A percentile compares a stretch with the other conserved stretches of the same genome.
These are phyloP conservation scores for Anguilla japonica DNA, from an alignment of 2,113 vertebrate genomes.

Conservation along the genomic window DNA sequence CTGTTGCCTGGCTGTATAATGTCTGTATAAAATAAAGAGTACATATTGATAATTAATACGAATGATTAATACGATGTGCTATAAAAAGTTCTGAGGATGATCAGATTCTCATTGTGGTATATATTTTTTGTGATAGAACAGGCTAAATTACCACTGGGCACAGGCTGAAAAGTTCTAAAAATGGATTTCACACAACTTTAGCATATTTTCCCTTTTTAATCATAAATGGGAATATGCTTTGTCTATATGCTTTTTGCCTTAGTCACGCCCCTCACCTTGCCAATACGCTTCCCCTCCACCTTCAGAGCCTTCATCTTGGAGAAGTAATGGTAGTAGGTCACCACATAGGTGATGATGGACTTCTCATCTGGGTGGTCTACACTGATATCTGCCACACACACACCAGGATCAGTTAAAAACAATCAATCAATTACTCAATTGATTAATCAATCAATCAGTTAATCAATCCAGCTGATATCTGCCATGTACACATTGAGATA, in stretches of 20 bases:
- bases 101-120: too few species aligned
- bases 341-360: slow-evolving; percentile 78
- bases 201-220: too few species aligned
- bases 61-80: too few species aligned
- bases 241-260: neutral
- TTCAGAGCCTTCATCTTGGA: slow-evolving; percentile 98
- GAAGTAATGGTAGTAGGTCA: slow-evolving; percentile 98
- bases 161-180: too few species aligned
- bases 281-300: slow-evolving; percentile 94
- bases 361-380: slow-evolving; percentile 75
- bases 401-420: neutral
- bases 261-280: slow-evolving; percentile 78
- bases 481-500: neutral
- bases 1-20: too few species aligned
- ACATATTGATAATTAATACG: too few species aligned
- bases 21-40: too few species aligned
- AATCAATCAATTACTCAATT: neutral
- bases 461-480: slow-evolving; percentile 65
- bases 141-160: too few species aligned
- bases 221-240: slow-evolving; percentile 57
- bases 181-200: too few species aligned
- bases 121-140: too few species aligned
- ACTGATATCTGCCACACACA: slow-evolving; percentile 63
- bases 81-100: too few species aligned
- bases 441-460: too few species aligned